phyloP scores from a whole-genome alignment of 1,140 invertebrate species.

The Odontomachus brunneus region DNA sequence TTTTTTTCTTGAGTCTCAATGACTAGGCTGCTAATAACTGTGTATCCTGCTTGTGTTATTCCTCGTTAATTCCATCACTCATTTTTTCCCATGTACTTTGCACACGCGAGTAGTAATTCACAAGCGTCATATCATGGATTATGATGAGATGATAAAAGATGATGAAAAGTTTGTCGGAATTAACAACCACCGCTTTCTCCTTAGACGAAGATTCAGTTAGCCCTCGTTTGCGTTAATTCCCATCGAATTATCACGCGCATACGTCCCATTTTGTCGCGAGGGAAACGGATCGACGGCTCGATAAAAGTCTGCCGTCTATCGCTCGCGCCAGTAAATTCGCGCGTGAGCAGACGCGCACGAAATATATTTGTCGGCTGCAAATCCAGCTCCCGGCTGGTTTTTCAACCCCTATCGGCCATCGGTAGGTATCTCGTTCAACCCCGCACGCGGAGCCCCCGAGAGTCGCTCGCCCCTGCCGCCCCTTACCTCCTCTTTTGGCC shows the following conservation, averaged over 20 bases:
- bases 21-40: too few species aligned
- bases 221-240: not conserved
- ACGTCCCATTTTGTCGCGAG: not conserved
- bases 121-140: too few species aligned
- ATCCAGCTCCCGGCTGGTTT: slow-evolving; percentile 62
- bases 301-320: slow-evolving; percentile 43
- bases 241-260: slow-evolving; percentile 9
- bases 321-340: slow-evolving; percentile 52
- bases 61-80: too few species aligned
- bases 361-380: slow-evolving; percentile 68
- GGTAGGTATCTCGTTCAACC: slow-evolving; percentile 61
- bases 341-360: slow-evolving; percentile 32
- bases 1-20: too few species aligned
- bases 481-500: slow-evolving; percentile 54
- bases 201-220: not conserved
- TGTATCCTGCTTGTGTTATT: too few species aligned
- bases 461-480: slow-evolving; percentile 42
- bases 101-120: too few species aligned
- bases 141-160: not conserved
- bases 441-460: slow-evolving; percentile 48
- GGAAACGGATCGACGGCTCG: slow-evolving; percentile 17
- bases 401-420: slow-evolving; percentile 58
- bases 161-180: not conserved
- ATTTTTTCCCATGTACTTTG: too few species aligned
- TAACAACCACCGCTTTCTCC: not conserved